phyloP scores from a whole-genome alignment of 2,888 invertebrate genomes.

The Reticulitermes lucifugus region DNA sequence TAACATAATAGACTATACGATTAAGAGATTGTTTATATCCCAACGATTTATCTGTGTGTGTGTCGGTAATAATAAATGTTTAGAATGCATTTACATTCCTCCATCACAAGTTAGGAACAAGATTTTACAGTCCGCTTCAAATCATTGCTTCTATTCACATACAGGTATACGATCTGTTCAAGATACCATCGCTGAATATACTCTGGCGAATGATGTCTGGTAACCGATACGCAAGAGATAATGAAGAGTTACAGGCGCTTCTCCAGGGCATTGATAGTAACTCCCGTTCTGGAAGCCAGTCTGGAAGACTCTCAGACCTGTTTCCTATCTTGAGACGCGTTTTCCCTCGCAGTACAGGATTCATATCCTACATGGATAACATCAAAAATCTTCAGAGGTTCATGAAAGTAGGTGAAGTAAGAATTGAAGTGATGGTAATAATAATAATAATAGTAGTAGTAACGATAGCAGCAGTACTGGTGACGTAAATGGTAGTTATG shows the following conservation, averaged over 20 bases:
- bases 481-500: too few species aligned
- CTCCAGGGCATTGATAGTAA: neutral
- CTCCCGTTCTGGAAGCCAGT: neutral
- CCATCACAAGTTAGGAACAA: too few species aligned
- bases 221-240: constrained; percentile 47
- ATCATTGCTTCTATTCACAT: neutral
- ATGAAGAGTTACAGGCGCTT: constrained; percentile 42
- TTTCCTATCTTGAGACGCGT: neutral
- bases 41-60: too few species aligned
- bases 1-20: too few species aligned
- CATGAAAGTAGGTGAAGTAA: neutral
- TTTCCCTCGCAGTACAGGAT: neutral
- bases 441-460: too few species aligned
- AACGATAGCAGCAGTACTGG: too few species aligned
- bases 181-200: constrained; percentile 50
- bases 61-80: too few species aligned
- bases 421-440: too few species aligned
- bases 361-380: neutral
- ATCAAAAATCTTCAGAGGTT: neutral
- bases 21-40: too few species aligned
- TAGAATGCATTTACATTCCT: too few species aligned
- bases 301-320: neutral
- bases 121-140: too few species aligned
- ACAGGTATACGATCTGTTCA: neutral
- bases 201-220: constrained; percentile 55